phyloP scores from a whole-genome alignment of 2,797 vertebrate genomes.

The Ceyx erithaca region DNA sequence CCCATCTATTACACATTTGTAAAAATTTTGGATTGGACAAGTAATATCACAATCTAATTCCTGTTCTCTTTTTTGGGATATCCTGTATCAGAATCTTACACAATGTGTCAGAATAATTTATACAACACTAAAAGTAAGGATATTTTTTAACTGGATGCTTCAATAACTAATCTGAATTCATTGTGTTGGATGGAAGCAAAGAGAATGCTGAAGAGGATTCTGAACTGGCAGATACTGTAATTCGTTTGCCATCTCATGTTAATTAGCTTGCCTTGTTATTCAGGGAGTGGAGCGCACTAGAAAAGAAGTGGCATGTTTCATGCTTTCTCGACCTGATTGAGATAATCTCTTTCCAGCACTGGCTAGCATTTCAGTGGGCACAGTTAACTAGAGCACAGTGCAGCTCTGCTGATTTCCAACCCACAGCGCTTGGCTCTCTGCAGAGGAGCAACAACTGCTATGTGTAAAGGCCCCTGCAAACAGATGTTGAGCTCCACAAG shows the following conservation, averaged over 20 bases:
- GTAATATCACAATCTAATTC: not conserved
- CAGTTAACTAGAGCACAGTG: not conserved
- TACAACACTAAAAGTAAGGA: not conserved
- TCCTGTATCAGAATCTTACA: not conserved
- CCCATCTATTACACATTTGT: not conserved
- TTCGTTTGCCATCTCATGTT: conserved; percentile 27
- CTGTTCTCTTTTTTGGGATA: not conserved
- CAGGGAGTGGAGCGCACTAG: conserved; percentile 20
- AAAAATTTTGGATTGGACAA: not conserved
- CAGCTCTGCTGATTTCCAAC: not conserved
- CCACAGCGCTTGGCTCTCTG: not conserved
- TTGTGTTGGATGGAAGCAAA: conserved; percentile 42
- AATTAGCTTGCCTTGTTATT: conserved; percentile 56
- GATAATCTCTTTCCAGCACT: not conserved
- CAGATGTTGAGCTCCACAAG: not conserved
- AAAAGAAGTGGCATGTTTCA: not conserved
- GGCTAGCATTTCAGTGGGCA: conserved; percentile 57
- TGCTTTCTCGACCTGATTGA: conserved; percentile 10
- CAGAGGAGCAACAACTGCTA: not conserved
- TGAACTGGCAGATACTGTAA: conserved; percentile 49
- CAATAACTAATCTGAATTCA: conserved; percentile 60
- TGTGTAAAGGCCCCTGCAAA: not conserved
- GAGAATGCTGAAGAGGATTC: conserved; percentile 58
- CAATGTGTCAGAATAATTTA: conserved; percentile 13
- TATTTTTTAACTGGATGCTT: conserved; percentile 30